These are phyloP conservation scores for Mallotus villosus DNA, from an alignment of 2,797 vertebrate genomes.

Conservation along the genomic window DNA sequence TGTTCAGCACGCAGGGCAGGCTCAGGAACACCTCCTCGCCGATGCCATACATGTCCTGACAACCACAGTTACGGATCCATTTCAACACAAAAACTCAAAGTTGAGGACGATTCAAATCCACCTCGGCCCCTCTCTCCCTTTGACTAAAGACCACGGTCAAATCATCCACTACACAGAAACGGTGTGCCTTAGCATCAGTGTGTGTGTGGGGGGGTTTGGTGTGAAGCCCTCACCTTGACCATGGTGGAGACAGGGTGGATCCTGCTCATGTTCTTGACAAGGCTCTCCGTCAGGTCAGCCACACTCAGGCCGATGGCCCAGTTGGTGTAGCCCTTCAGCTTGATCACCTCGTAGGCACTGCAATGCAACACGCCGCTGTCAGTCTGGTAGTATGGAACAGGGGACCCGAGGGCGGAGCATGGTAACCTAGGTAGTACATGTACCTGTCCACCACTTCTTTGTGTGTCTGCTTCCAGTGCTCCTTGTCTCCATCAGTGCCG, in stretches of 20 bases:
- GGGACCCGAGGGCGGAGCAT: not conserved
- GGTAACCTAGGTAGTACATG: not conserved
- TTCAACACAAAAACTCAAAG: too few species aligned
- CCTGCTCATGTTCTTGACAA: conserved; percentile 87
- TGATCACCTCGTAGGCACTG: conserved; percentile 97
- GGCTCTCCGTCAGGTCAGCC: conserved; percentile 89
- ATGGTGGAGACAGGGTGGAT: conserved; percentile 94
- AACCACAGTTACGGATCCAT: not conserved
- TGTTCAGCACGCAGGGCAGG: conserved; percentile 86
- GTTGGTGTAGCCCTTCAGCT: conserved; percentile 95
- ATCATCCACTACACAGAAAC: not conserved
- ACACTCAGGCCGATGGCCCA: conserved; percentile 97
- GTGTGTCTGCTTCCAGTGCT: conserved; percentile 92
- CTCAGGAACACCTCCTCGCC: conserved; percentile 91
- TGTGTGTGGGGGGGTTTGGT: not conserved
- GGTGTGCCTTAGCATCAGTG: not conserved
- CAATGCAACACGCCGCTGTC: not conserved
- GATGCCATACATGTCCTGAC: conserved; percentile 89
- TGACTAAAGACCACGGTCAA: not conserved
- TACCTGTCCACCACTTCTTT: conserved; percentile 95
- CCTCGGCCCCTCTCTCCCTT: too few species aligned
- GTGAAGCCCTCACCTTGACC: conserved; percentile 82
- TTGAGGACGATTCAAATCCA: too few species aligned
- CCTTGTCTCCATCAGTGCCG: conserved; percentile 83
- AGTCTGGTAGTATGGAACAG: not conserved